Evolutionary conservation across 2,888 invertebrate genomes (phyloP).

Genomic region (Autographa gamma): DNA sequence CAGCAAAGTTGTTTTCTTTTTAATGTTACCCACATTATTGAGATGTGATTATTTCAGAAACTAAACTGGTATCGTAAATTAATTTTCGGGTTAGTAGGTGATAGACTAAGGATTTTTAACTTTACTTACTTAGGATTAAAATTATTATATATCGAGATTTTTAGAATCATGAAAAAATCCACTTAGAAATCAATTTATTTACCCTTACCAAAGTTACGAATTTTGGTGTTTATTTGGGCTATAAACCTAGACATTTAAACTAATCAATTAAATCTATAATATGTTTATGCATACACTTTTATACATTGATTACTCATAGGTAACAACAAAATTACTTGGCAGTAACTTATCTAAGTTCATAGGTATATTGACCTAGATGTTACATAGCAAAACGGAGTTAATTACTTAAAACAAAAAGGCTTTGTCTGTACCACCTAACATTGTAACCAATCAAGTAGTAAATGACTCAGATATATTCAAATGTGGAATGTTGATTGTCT

Average conservation of each 20-base stretch:
- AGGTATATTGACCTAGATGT: neutral
- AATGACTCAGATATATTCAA: neutral
- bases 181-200: too few species aligned
- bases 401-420: neutral
- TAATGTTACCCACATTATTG: neutral
- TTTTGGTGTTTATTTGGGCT: too few species aligned
- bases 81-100: too few species aligned
- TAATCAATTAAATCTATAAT: neutral
- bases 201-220: too few species aligned
- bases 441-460: neutral
- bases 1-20: neutral
- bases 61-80: too few species aligned
- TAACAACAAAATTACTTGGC: neutral
- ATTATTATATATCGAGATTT: too few species aligned
- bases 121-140: too few species aligned
- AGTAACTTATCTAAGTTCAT: neutral
- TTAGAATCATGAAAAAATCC: too few species aligned
- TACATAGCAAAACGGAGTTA: neutral
- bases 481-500: slow-evolving; percentile 2
- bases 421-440: neutral
- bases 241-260: neutral
- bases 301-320: neutral
- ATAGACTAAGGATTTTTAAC: too few species aligned
- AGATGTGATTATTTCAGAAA: too few species aligned
- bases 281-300: neutral